A percentile compares a stretch with the other conserved stretches of the same genome.
phyloP scores from a whole-genome alignment of 2,888 invertebrate genomes.

The Campoletis raptor region DNA sequence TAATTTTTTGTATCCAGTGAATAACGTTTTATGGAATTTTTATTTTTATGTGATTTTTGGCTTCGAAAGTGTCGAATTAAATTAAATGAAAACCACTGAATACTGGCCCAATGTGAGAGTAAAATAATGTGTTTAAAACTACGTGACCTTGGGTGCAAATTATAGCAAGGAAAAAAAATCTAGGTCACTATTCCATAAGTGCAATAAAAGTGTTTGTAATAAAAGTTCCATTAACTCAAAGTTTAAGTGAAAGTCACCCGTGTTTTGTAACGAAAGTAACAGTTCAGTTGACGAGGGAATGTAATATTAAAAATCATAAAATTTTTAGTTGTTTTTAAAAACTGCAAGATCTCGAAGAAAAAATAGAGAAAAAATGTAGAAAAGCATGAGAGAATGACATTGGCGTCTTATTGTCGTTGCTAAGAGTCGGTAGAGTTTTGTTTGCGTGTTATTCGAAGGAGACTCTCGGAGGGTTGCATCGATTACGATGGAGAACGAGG shows the following conservation, averaged over 20 bases:
- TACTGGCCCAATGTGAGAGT: background rate
- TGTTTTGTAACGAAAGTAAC: background rate
- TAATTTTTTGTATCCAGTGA: background rate
- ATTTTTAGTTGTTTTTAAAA: background rate
- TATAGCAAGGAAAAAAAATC: background rate
- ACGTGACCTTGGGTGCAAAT: background rate
- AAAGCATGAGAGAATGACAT: background rate
- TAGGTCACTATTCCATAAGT: background rate
- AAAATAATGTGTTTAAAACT: background rate
- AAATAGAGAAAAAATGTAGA: background rate
- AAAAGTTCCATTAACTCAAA: background rate
- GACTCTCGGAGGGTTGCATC: slow-evolving; percentile 24
- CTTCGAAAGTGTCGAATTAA: background rate
- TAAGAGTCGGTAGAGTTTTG: slow-evolving; percentile 21
- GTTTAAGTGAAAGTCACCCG: background rate
- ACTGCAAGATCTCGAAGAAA: background rate
- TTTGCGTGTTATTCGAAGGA: slow-evolving; percentile 32
- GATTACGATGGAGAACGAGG: slow-evolving; percentile 53
- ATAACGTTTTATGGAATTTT: background rate
- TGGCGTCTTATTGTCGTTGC: slow-evolving; percentile 19
- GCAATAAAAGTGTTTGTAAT: background rate
- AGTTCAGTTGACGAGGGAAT: background rate
- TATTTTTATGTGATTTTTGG: background rate
- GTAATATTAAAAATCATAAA: background rate
- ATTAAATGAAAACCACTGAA: background rate